Percentiles rank a stretch among this genome's conserved stretches.
phyloP scores from a whole-genome alignment of 64 coral and sea anemone genomes.

The Actinia tenebrosa region DNA sequence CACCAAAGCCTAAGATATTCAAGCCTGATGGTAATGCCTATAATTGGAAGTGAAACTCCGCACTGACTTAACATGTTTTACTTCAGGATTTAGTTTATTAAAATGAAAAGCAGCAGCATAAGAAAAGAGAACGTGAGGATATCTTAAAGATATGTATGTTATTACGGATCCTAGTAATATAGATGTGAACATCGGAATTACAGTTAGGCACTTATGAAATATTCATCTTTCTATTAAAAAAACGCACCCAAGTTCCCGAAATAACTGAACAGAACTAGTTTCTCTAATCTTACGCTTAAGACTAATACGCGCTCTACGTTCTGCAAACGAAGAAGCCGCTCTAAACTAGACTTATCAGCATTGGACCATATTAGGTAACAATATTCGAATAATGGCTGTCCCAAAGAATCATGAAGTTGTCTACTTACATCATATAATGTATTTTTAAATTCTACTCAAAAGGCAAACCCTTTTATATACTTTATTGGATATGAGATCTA shows the following conservation, averaged over 20 bases:
- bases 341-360: background rate
- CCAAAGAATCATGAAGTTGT: too few species aligned
- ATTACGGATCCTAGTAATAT: background rate
- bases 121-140: slow-evolving; percentile 43
- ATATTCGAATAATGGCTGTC: too few species aligned
- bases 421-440: too few species aligned
- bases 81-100: slow-evolving; percentile 32
- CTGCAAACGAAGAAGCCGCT: background rate
- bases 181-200: background rate
- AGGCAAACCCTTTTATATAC: too few species aligned
- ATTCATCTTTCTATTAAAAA: slow-evolving; percentile 25
- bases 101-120: slow-evolving; percentile 24
- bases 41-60: background rate
- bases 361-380: too few species aligned
- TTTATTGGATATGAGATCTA: too few species aligned
- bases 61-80: background rate
- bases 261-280: slow-evolving; percentile 5
- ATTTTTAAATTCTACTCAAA: too few species aligned
- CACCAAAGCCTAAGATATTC: background rate
- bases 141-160: slow-evolving; percentile 39
- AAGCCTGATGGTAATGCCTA: background rate
- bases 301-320: slow-evolving; percentile 9
- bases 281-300: slow-evolving; percentile 26
- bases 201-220: slow-evolving; percentile 46
- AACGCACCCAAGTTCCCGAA: slow-evolving; percentile 24